Percentiles rank a stretch among this genome's conserved stretches.
These are phyloP conservation scores for Tachuris rubrigastra DNA, from an alignment of 2,113 vertebrate genomes.

Conservation along the genomic window DNA sequence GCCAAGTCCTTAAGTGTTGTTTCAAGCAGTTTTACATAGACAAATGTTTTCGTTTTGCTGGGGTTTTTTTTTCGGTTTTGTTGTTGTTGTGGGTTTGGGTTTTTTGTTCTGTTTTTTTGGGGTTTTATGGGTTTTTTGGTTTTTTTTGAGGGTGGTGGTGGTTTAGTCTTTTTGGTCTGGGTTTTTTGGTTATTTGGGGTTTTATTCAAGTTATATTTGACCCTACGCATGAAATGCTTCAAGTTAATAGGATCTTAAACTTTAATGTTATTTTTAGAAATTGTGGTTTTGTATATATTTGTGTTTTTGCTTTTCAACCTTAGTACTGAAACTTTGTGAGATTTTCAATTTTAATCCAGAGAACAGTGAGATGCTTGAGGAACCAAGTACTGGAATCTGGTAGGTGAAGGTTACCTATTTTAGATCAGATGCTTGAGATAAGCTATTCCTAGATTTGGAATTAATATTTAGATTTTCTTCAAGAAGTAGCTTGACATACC, in stretches of 20 bases:
- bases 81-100: neutral
- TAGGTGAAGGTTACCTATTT: neutral
- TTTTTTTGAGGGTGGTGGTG: neutral
- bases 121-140: neutral
- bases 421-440: neutral
- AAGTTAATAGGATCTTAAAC: neutral
- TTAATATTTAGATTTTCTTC: neutral
- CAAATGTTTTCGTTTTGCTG: neutral
- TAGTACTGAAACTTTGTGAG: neutral
- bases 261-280: neutral
- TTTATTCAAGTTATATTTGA: neutral
- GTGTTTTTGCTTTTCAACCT: rapidly evolving
- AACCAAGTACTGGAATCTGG: neutral
- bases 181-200: rapidly evolving
- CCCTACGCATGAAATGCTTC: neutral
- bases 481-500: neutral
- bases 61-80: neutral
- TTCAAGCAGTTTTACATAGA: neutral
- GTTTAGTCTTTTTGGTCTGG: neutral
- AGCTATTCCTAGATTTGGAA: neutral
- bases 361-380: neutral
- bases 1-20: neutral
- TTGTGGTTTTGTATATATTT: neutral
- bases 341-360: neutral
- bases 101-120: neutral